Base-by-base conservation (phyloP, 2,797 vertebrate genomes). In the Megaceryle alcyon region DNA sequence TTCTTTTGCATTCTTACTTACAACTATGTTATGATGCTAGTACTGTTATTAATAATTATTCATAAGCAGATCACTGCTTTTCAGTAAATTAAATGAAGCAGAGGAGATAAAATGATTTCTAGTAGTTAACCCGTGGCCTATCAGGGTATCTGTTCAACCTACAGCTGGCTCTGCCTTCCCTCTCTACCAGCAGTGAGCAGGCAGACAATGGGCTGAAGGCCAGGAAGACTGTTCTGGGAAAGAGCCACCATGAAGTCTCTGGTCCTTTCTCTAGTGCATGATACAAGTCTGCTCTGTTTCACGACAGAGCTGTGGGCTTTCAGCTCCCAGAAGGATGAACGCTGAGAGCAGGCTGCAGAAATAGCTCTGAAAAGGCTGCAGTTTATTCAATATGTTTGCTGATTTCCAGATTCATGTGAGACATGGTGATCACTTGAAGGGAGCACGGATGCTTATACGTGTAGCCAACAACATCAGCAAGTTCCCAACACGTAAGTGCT, bases 401-500 rank as follows among this genome's bases (percentile, higher is more conserved):
- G 33, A 89, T 3, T 95, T 98, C 79, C 96, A 99, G 99, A 98
- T 98, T 79, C 98, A 99, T 3, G 98, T 99, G 41, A 99, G 99
- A 96, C 98, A 98, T 64, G 98, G 98, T 25, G 99, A 99, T 88
- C 99, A 99, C 76, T 96, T 99, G 69, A 99, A 99, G 94, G 99
- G 98, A 64, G 99, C 99, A 0, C 98, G 99, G 16, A 98, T 99
- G 99, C 99, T 99, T 6, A 99, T 99, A 54, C 98, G 99, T 2
- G 99, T 99, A 35, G 99, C 99, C 96, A 99, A 99, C 98, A 99
- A 99, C 91, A 99, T 99, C 96, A 99, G 99, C 99, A 99, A 98
- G 94, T 99, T 99, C 86, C 99, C 99, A 0, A 98, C 99, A 25
- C 99, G 99, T 99, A 97, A 99, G 99, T 98, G 68, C 68, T 33